Evolutionary conservation across 2,888 invertebrate species (phyloP), one percentile per base, ranked within the genome.

Genomic region (Phortica okadai): DNA sequence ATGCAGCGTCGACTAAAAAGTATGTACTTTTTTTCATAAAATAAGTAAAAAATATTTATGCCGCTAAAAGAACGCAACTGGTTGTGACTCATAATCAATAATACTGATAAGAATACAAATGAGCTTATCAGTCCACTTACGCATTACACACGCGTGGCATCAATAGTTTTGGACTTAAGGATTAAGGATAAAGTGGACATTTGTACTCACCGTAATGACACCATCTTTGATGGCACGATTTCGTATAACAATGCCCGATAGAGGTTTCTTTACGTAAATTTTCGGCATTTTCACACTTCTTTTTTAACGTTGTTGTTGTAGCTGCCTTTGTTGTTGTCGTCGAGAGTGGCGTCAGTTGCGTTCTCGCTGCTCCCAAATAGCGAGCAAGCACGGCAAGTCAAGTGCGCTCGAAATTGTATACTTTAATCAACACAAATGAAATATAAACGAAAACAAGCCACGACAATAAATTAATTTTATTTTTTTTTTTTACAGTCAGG

Each of bases 161-260:
- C 59, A n/a, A 56, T 56, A 56, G 16, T 56, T 56, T 56, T 14
- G 16, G 56, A 11, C 56, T 8, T 50, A 50, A 62, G 21, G 25
- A 21, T 50, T 41, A 73, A 73, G 76, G 70, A 64, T 76, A n/a
- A 50, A 62, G n/a, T 42, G 33, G 69, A 74, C 21, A 41, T 33
- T 2, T 64, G 42, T 64, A 90, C 91, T 91, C 83, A 91, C 91
- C 88, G 96, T 96, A 93, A 97, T 96, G 90, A 96, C 95, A 91
- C 96, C 96, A 94, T 97, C 96, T 93, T 96, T 96, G 92, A 96
- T 95, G 91, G 95, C 94, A 92, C 96, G 94, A 92, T 96, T 96
- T 91, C 96, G 94, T 92, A 96, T 95, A 92, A 96, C 96, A 94
- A 96, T 96, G 92, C 96, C 96, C 78, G 89, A 83, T 92, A 67